Evolutionary conservation across 2,888 invertebrate genomes (phyloP), one percentile per base, ranked within the genome.

Genomic region (Chydorus sphaericus): DNA sequence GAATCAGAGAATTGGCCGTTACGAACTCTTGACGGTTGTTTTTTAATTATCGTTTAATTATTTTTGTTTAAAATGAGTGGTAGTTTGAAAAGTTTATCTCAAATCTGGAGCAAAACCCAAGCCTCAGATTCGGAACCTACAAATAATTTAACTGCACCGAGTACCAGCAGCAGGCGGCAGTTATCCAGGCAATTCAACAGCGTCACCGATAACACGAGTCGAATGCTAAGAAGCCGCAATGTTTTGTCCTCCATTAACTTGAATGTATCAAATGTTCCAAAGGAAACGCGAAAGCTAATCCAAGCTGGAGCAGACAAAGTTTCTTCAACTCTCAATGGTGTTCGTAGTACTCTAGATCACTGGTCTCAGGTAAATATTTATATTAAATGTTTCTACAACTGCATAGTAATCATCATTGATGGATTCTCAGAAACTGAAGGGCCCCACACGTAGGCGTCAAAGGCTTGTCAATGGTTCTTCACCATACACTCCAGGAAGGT

Each of bases 261-360:
- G 23, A 36, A 52, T 33, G 33, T 52, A 7, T 31, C 20, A 16
- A 52, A 52, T 33, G 52, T 36, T 2, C 36, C 52, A n/a, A 30
- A 33, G 52, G 52, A 52, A 30, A 33, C 52, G 16, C 30, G 52
- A 10, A 52, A 52, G 23, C 36, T 52, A 23, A 33, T 82, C 50
- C 75, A 81, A 62, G 78, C 75, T 49, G 78, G 82, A 30, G 81
- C 81, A 11, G 81, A 82, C 60, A 80, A 79, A 66, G 74, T 83
- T 59, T 75, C 80, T 1, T 79, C 75, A 66, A 81, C 82, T 1
- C 77, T 82, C 62, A 77, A 77, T 58, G 78, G 74, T 60, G 78
- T 83, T 23, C 72, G 78, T 62, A 79, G 79, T 57, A 78, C 79
- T 18, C 75, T 83, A 60, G 82, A 81, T 14, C 78, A 77, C 58